A percentile compares a stretch with the other conserved stretches of the same genome.
Evolutionary conservation across 2,113 vertebrate species (phyloP).

Genomic region (Cheirogaleus medius): DNA sequence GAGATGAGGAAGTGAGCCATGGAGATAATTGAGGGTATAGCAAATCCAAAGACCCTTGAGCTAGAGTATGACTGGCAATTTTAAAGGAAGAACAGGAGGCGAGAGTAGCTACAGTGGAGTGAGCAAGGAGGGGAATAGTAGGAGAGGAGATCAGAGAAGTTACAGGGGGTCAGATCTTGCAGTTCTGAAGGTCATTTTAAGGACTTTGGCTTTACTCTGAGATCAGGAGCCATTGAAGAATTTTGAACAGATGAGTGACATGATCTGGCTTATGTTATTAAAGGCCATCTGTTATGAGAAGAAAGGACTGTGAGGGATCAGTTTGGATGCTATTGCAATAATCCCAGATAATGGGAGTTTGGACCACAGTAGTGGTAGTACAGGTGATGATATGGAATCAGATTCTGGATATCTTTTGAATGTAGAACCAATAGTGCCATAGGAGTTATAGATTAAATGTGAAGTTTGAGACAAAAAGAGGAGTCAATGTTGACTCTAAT

Average conservation of each 20-base stretch:
- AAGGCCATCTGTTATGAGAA: neutral
- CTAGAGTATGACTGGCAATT: neutral
- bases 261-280: neutral
- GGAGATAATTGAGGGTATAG: neutral
- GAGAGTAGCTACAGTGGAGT: neutral
- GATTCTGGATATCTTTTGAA: neutral
- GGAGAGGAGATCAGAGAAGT: neutral
- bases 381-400: neutral
- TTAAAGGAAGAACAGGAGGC: neutral
- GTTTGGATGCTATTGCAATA: neutral
- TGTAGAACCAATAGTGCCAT: neutral
- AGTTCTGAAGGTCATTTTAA: conserved; percentile 27
- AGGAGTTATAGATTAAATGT: neutral
- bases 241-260: neutral
- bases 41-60: neutral
- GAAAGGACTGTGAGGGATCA: neutral
- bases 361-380: neutral
- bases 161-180: neutral
- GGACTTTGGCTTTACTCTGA: neutral
- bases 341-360: neutral
- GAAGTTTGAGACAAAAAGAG: neutral
- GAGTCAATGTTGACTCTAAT: neutral
- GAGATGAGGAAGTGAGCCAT: neutral
- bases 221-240: neutral
- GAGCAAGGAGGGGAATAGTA: neutral